These are phyloP conservation scores for Sipha flava DNA, from an alignment of 1,140 invertebrate genomes.

Conservation along the genomic window DNA sequence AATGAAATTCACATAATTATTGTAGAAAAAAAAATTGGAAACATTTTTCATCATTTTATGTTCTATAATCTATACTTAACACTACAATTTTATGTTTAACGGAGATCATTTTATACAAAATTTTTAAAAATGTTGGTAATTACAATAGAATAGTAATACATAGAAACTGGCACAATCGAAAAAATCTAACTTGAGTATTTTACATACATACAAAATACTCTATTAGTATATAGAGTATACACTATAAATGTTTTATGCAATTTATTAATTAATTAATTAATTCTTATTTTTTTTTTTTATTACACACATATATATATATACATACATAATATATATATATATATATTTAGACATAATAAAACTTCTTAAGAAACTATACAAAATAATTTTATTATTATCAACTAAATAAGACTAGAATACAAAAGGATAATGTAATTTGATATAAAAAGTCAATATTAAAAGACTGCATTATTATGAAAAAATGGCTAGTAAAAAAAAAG, in stretches of 20 bases:
- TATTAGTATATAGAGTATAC: not conserved
- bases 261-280: no score
- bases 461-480: not conserved
- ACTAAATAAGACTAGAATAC: conserved; percentile 30
- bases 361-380: conserved; percentile 6
- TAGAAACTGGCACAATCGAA: not conserved
- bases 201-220: not conserved
- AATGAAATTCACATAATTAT: not conserved
- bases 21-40: not conserved
- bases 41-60: not conserved
- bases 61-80: not conserved
- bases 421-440: conserved; percentile 26
- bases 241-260: no score
- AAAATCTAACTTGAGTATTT: not conserved
- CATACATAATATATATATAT: not conserved
- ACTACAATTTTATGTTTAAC: not conserved
- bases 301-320: no score
- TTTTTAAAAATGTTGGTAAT: not conserved
- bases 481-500: not conserved
- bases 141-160: not conserved
- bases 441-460: conserved; percentile 14
- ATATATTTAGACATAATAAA: conserved; percentile 7
- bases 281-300: no score
- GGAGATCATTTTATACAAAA: conserved; percentile 21
- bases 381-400: conserved; percentile 1